These are phyloP conservation scores for Thysanoteuthis rhombus DNA, from an alignment of 2,888 invertebrate species.

Conservation along the genomic window DNA sequence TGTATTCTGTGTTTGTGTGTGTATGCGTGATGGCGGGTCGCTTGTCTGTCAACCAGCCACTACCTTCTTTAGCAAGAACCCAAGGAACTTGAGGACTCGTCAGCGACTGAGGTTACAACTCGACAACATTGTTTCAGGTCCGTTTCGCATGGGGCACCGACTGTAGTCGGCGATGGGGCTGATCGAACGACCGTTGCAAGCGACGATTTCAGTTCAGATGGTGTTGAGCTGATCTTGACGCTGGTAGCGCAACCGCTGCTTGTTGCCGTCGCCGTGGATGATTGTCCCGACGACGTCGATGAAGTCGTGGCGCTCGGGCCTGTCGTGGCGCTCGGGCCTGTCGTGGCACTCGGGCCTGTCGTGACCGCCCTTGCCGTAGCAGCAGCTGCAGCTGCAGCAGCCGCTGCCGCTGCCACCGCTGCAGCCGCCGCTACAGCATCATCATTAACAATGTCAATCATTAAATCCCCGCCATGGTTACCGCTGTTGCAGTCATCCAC, in stretches of 20 bases:
- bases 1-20: not conserved
- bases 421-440: not conserved
- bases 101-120: not conserved
- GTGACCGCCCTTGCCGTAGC: not conserved
- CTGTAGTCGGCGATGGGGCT: not conserved
- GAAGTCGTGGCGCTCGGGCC: not conserved
- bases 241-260: not conserved
- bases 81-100: not conserved
- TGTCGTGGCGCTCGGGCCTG: not conserved
- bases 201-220: not conserved
- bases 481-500: conserved; percentile 21
- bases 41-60: not conserved
- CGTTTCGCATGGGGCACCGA: not conserved
- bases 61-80: not conserved
- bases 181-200: not conserved
- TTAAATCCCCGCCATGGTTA: not conserved
- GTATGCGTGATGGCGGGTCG: not conserved
- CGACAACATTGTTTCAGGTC: not conserved
- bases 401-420: not conserved
- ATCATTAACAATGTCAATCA: conserved; percentile 14
- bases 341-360: not conserved
- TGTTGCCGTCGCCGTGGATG: not conserved
- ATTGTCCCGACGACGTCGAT: not conserved
- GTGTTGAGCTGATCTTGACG: not conserved
- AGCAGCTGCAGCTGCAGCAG: not conserved